A percentile compares a stretch with the other conserved stretches of the same genome.
These are phyloP conservation scores for Drosophila pruinosa DNA, from an alignment of 1,140 invertebrate species.

Conservation along the genomic window DNA sequence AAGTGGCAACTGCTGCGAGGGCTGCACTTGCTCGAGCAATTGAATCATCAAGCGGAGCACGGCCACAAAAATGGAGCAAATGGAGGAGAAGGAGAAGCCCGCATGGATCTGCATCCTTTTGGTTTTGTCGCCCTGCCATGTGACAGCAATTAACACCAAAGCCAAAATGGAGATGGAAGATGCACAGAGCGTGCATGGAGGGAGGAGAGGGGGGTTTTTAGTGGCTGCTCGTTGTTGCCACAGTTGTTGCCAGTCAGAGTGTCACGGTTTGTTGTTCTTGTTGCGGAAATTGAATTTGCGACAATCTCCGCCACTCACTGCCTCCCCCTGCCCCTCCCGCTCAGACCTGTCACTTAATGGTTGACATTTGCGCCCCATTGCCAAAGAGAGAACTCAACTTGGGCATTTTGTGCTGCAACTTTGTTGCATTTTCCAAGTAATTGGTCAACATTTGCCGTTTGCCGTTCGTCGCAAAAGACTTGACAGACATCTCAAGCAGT, in stretches of 20 bases:
- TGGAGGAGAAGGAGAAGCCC: not conserved
- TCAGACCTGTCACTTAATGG: conserved; percentile 38
- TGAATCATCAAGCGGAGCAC: conserved; percentile 65
- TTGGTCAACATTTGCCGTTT: conserved; percentile 73
- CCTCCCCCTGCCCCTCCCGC: not conserved
- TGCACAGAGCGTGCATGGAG: not conserved
- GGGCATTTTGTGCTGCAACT: conserved; percentile 55
- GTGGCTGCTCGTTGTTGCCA: conserved; percentile 42
- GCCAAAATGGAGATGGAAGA: conserved; percentile 36
- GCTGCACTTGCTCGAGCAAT: conserved; percentile 56
- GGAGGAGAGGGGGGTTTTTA: conserved; percentile 3
- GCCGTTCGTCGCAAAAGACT: conserved; percentile 33
- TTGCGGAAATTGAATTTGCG: conserved; percentile 69
- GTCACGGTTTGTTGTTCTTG: conserved; percentile 42
- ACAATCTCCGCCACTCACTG: conserved; percentile 32
- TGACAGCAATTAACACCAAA: conserved; percentile 78
- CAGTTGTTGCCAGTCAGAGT: conserved; percentile 37
- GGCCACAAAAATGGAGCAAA: conserved; percentile 12
- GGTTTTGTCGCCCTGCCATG: conserved; percentile 65
- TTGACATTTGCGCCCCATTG: conserved; percentile 15
- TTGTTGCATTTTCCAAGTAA: conserved; percentile 78
- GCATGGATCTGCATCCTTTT: conserved; percentile 62
- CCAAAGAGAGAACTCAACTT: conserved; percentile 2
- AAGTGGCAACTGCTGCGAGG: conserved; percentile 31
- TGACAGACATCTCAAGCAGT: conserved; percentile 45